Base-by-base conservation (phyloP, 2,888 invertebrate species). In the Tromatobia lineatoria region DNA sequence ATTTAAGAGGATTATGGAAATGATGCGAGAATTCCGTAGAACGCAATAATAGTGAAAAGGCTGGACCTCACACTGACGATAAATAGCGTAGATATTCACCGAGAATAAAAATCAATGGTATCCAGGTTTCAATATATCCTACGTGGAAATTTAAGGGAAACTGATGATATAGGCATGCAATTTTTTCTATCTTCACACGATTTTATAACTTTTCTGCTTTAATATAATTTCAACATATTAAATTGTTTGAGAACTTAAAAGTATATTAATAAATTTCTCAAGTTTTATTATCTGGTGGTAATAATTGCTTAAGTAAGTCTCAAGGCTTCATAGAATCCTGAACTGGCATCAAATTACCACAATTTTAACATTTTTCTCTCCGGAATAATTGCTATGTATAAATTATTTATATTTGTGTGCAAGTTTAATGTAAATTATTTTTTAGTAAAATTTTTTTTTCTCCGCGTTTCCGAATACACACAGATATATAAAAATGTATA, bases 1-100 rank as follows among this genome's bases (percentile, higher is more conserved):
- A 67, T 87, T 87, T 85, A 87, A 86, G 87, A 84, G 86, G 87
- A 86, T 87, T 86, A 87, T 82, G 84, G 79, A 81, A 86, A 86
- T 80, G 61, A 80, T 59, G 64, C 74, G 59, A 64, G 61, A 78
- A 50, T 70, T 80, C 52, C 57, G 59, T 67, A 50, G 50, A 70
- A 81, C 52, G 84, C 69, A 77, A 77, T 78, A 61, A 69, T 15
- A 61, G 74, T 13, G 59, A 29, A 76, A 74, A 74, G 18, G 34
- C 64, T 61, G 66, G n/a, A 47, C 54, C 77, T 76, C 76, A 64
- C 76, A 42, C 52, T 29, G 57, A 71, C 67, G 67, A 74, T 83
- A 80, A 80, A 80, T 80, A 64, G 66, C 29, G 54, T 66, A 54
- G 20, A 47, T 74, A 45, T 15, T 52, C 52, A 29, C 47, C 15